Conservation (phyloP, 2,113 vertebrate genomes). For the Nerophis ophidion region DNA sequence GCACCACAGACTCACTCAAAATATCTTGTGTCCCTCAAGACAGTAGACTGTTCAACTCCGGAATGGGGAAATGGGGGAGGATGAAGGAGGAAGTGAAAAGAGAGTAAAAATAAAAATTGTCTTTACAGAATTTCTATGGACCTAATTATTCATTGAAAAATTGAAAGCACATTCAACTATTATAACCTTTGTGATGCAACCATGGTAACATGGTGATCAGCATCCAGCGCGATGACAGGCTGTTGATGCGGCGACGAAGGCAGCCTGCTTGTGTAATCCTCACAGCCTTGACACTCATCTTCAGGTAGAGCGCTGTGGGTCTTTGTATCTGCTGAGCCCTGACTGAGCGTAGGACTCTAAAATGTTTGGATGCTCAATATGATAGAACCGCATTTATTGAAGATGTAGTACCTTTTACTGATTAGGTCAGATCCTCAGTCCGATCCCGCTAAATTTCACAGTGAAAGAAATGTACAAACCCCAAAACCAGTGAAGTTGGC, state of each 20-base stretch:
- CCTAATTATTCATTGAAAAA: constrained; percentile 20
- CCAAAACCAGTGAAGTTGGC: no score
- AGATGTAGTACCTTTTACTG: no score
- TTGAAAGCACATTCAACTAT: constrained; percentile 23
- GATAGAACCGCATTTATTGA: constrained; percentile 9
- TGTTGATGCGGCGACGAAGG: constrained; percentile 20
- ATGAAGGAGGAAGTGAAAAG: no score
- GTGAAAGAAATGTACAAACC: no score
- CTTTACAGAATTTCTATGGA: not conserved
- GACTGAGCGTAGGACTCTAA: constrained; percentile 11
- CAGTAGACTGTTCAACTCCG: no score
- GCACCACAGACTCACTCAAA: no score
- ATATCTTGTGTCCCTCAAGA: no score
- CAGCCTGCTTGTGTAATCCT: constrained; percentile 41
- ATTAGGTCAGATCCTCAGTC: no score
- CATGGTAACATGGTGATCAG: constrained; percentile 45
- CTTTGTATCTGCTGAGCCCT: constrained; percentile 26
- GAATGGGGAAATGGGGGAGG: no score
- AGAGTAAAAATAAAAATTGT: not conserved
- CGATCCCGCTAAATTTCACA: no score
- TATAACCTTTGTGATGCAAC: constrained; percentile 42
- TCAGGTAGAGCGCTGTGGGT: constrained; percentile 29
- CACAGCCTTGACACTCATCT: constrained; percentile 29
- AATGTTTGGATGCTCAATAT: constrained; percentile 2
- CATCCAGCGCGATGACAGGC: constrained; percentile 26